Base-by-base conservation (phyloP, 2,888 invertebrate genomes). In the Didymodactylos carnosus region DNA sequence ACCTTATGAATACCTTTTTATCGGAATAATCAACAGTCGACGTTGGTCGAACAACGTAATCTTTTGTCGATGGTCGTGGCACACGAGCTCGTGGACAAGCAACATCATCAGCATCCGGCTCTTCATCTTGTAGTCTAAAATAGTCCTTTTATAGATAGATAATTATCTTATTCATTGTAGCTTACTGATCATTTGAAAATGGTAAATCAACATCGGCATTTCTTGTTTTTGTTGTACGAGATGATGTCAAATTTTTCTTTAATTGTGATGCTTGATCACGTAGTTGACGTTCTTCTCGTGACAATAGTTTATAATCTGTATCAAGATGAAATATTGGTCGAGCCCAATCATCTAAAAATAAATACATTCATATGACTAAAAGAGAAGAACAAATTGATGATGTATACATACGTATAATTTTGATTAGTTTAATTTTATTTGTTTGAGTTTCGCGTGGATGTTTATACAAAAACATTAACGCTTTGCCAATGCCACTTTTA, bases 381-480 rank as follows among this genome's bases (percentile, higher is more conserved):
- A n/a, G n/a, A n/a, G n/a, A 35, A 69, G 35, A 25, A 39, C 39
- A 16, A 72, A 27, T n/a, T 53, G 27, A 39, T 53, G 14, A 19
- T 75, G 71, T 16, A 14, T 16, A 79, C 80, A 78, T 78, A 84
- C 91, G 93, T 78, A 97, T 95, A 77, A 97, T 87, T 77, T 90
- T 88, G 1, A 93, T 92, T 76, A 94, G 94, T 73, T 89, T 87
- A 81, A 91, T 90, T 80, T 90, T 89, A 84, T 97, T 97, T 75
- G 88, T 87, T 83, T 93, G 93, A 0, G 91, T 91, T 86, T 98
- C 98, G 83, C 90, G 91, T 0, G 98, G 97, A 84, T 99, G 97
- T 83, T 98, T 98, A 85, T 93, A 97, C 72, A 99, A 87, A 85
- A 97, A 95, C 98, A 98, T 98, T 1, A 98, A 92, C 53, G 98